A percentile compares a stretch with the other conserved stretches of the same genome.
phyloP scores from a whole-genome alignment of 2,797 vertebrate genomes.

The Tragopan temminckii region DNA sequence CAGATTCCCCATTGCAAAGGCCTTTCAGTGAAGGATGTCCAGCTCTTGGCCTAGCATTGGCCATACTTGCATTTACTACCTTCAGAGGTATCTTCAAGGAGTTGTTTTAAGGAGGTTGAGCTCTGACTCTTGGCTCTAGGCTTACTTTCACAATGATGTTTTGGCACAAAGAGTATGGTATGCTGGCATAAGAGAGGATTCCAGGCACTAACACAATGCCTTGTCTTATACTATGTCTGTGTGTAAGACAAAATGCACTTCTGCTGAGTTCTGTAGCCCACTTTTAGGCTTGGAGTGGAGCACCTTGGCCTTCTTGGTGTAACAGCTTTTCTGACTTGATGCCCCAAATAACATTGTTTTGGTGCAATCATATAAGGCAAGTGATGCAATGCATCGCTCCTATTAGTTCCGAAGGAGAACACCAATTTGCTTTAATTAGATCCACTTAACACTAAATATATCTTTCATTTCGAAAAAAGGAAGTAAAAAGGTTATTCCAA shows the following conservation, averaged over 20 bases:
- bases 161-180: not conserved
- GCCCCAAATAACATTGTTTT: not conserved
- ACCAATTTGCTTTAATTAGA: conserved; percentile 62
- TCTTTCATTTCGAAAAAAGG: not conserved
- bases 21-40: not conserved
- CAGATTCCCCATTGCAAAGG: not conserved
- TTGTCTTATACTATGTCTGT: not conserved
- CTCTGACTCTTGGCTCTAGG: not conserved
- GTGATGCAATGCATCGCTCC: conserved; percentile 71
- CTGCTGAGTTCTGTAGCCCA: not conserved
- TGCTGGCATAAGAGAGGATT: not conserved
- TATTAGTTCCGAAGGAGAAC: conserved; percentile 65
- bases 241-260: not conserved
- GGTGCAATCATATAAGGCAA: not conserved
- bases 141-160: not conserved
- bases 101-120: not conserved
- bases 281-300: not conserved
- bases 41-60: not conserved
- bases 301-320: not conserved
- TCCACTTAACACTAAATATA: not conserved
- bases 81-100: not conserved
- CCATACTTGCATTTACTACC: not conserved
- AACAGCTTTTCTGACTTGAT: not conserved
- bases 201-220: not conserved
- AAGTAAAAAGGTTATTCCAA: not conserved